Evolutionary conservation across 2,797 vertebrate genomes (phyloP), one percentile per base, ranked within the genome.

Genomic region (Remorina albescens): DNA sequence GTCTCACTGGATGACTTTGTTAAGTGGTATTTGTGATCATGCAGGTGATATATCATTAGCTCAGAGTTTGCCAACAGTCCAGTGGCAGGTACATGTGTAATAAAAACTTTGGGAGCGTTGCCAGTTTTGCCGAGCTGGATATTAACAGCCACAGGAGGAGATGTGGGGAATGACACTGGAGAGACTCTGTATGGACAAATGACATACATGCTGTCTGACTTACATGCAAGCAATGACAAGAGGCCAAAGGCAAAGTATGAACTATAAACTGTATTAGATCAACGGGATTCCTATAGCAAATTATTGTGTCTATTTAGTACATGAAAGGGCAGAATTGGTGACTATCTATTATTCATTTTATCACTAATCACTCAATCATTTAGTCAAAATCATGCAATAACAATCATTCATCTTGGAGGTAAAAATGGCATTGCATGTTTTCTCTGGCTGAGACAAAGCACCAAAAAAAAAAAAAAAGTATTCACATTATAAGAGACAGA

Each of bases 111-210:
- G 74, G 80, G 83, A 80, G 11, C 10, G 8, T 16, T 75, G 83
- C 82, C 86, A 89, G 71, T n/a, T 76, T 64, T 59, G 65, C 26
- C 68, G 71, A 80, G 73, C 75, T 85, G 76, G 46, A 67, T 65
- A 62, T 77, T 63, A 78, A 79, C 71, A 63, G 61, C 62, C 36
- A 32, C 50, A 30, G 56, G 57, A 67, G 34, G 64, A 61, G 23
- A 58, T 56, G 63, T 64, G 63, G 47, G 46, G 47, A 76, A 63
- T n/a, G 73, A 79, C 70, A 70, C 13, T 30, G 28, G 53, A 51
- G 41, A 70, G 70, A 30, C 15, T 71, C 25, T 60, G 15, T 30
- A n/a, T 11, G 9, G 23, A 77, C 59, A 63, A 74, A 62, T 1
- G 1, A 55, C 13, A 53, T 55, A 8, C 2, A 32, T 1, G 7